Conservation (phyloP, 2,797 vertebrate genomes). For the Macropodus opercularis region DNA sequence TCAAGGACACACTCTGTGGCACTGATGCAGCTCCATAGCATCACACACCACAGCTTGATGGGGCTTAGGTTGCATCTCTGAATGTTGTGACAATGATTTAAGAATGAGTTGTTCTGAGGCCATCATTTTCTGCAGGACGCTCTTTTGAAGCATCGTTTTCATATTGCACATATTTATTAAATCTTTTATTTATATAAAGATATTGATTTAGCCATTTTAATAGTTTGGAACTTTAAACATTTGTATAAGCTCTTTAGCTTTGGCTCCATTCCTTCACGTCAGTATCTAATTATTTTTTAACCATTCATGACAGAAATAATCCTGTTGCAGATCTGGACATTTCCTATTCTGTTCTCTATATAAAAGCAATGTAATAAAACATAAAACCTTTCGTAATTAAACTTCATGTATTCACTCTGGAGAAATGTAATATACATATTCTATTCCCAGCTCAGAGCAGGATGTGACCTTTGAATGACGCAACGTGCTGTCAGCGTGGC, state of each 20-base stretch:
- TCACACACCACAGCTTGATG: no score
- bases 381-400: no score
- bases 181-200: background rate
- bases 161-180: background rate
- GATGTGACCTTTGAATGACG: conserved; percentile 19
- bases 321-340: no score
- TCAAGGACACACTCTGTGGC: no score
- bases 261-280: no score
- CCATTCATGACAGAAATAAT: background rate
- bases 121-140: no score
- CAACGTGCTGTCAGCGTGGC: background rate
- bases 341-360: no score
- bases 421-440: background rate
- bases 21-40: no score
- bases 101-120: background rate
- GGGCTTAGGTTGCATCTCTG: no score
- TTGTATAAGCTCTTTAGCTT: background rate
- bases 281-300: no score
- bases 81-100: no score
- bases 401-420: background rate
- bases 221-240: background rate
- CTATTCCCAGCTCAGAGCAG: background rate
- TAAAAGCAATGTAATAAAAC: no score
- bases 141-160: background rate
- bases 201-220: conserved; percentile 1